phyloP scores from a whole-genome alignment of 2,888 invertebrate species.

The Latrodectus elegans region DNA sequence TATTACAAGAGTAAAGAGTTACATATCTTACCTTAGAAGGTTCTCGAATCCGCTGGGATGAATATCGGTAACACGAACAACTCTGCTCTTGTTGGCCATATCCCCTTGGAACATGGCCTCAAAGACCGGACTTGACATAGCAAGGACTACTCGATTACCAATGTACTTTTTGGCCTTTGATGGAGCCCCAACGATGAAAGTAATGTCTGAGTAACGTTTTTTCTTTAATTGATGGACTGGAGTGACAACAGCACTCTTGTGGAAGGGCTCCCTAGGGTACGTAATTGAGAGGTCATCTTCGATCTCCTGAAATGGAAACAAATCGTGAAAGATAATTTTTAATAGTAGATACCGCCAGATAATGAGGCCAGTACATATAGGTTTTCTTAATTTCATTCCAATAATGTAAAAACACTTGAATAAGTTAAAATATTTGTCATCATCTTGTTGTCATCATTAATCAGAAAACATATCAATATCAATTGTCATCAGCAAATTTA shows the following conservation, averaged over 20 bases:
- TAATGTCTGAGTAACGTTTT: constrained; percentile 71
- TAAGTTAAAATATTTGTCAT: too few relatives aligned
- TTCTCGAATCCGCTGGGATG: constrained; percentile 72
- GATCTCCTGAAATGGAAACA: constrained; percentile 13
- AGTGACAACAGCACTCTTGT: constrained; percentile 21
- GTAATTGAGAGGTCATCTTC: constrained; percentile 53
- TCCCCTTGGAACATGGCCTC: constrained; percentile 72
- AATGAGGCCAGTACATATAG: too few relatives aligned
- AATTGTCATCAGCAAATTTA: too few relatives aligned
- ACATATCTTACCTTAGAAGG: constrained; percentile 67
- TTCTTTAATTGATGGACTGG: constrained; percentile 25
- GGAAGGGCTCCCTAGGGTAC: constrained; percentile 52
- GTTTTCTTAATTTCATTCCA: too few relatives aligned
- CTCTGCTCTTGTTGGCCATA: constrained; percentile 72
- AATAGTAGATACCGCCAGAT: too few relatives aligned
- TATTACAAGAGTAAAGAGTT: too few relatives aligned
- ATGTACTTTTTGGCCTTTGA: constrained; percentile 71
- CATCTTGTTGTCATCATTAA: too few relatives aligned
- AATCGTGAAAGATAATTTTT: too few relatives aligned
- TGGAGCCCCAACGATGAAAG: constrained; percentile 72
- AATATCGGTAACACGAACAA: constrained; percentile 71
- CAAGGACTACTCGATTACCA: constrained; percentile 71
- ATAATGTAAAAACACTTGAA: too few relatives aligned
- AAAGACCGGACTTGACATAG: constrained; percentile 72
- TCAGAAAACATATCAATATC: too few relatives aligned